These are phyloP conservation scores for Nannoperca obscura DNA, from an alignment of 2,797 vertebrate genomes.

Conservation along the genomic window DNA sequence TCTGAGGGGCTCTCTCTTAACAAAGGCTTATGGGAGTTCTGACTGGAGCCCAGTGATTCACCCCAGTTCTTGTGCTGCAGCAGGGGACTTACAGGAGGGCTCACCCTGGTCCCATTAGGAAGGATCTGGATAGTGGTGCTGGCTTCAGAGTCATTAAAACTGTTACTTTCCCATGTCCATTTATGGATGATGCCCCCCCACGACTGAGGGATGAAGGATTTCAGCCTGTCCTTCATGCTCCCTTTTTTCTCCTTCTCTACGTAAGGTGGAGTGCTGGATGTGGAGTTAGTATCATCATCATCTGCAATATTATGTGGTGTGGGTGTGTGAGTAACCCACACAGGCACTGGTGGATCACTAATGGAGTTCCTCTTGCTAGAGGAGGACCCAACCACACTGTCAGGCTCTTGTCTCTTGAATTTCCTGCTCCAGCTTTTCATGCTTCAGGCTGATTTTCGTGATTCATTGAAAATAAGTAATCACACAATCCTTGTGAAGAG, in stretches of 20 bases:
- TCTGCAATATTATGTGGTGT: constrained; percentile 49
- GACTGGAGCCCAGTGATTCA: constrained; percentile 55
- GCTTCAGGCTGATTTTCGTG: constrained; percentile 28
- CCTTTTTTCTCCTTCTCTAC: constrained; percentile 45
- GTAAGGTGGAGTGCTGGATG: constrained; percentile 43
- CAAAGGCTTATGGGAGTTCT: constrained; percentile 63
- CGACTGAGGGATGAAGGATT: constrained; percentile 74
- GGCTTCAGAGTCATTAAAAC: constrained; percentile 46
- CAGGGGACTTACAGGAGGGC: constrained; percentile 83
- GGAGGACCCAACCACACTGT: constrained; percentile 43
- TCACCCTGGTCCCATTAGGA: constrained; percentile 78
- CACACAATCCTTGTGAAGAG: constrained; percentile 11
- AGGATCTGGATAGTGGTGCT: constrained; percentile 64
- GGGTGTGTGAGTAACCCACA: constrained; percentile 71
- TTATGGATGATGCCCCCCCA: constrained; percentile 72
- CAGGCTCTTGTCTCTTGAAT: constrained; percentile 41
- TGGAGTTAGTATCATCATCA: constrained; percentile 38
- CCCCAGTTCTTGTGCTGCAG: constrained; percentile 54
- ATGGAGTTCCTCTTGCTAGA: constrained; percentile 54
- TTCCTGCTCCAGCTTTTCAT: constrained; percentile 71
- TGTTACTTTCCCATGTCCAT: constrained; percentile 29
- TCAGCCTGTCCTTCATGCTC: constrained; percentile 67
- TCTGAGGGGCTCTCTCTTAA: constrained; percentile 43
- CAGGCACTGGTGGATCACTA: constrained; percentile 49
- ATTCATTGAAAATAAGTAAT: constrained; percentile 34